Conservation (phyloP, 1,140 invertebrate species). For the Bombus confusus region DNA sequence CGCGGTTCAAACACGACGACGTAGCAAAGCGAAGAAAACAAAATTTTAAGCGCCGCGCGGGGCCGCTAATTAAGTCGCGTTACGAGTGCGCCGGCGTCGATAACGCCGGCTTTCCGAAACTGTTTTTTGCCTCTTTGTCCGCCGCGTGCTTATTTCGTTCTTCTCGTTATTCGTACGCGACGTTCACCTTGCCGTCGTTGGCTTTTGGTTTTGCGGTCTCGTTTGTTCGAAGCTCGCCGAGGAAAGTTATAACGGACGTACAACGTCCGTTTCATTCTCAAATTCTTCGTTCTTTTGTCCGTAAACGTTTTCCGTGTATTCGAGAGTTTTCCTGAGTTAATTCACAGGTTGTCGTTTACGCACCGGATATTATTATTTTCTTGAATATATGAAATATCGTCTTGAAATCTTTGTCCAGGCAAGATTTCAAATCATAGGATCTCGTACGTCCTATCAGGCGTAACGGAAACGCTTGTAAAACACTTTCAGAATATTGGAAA, state of each 20-base stretch:
- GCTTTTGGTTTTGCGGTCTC: background rate
- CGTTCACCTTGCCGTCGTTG: background rate
- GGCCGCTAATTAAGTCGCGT: conserved; percentile 32
- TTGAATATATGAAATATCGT: no score
- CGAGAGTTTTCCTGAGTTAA: background rate
- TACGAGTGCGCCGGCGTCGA: conserved; percentile 57
- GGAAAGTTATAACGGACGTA: background rate
- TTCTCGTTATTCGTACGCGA: background rate
- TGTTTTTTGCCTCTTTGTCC: background rate
- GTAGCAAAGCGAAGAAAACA: background rate
- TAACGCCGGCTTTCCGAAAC: conserved; percentile 23
- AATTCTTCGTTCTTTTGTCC: background rate
- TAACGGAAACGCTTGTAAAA: no score
- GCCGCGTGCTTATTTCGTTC: background rate
- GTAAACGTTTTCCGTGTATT: background rate
- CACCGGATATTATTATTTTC: no score
- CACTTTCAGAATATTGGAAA: no score
- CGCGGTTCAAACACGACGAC: conserved; percentile 1
- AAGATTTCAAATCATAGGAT: no score
- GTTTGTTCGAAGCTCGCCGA: background rate
- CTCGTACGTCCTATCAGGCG: no score
- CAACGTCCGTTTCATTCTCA: background rate
- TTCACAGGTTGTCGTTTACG: background rate
- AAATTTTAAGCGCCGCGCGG: background rate
- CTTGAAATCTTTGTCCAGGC: no score